Evolutionary conservation across 2,888 invertebrate species (phyloP).

Genomic region (Lissocephala sabroskyi): DNA sequence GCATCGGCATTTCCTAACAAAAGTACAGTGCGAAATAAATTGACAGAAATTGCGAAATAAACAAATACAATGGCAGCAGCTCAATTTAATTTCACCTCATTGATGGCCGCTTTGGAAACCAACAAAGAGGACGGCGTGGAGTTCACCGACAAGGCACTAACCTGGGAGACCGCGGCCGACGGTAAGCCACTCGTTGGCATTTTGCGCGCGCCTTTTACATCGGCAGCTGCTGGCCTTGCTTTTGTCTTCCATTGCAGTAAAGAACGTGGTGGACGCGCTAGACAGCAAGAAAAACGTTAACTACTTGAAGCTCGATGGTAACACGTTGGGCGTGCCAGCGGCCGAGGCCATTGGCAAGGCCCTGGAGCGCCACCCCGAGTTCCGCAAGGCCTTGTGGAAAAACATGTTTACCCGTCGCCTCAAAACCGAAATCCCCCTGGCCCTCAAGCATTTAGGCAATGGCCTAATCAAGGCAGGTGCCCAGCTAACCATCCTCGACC

Average conservation of each 20-base stretch:
- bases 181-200: slow-evolving; percentile 75
- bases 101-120: slow-evolving; percentile 44
- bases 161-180: slow-evolving; percentile 84
- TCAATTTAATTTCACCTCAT: slow-evolving; percentile 48
- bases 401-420: slow-evolving; percentile 97
- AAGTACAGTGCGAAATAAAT: slow-evolving; percentile 1
- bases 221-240: slow-evolving; percentile 37
- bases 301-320: slow-evolving; percentile 89
- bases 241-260: slow-evolving; percentile 74
- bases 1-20: too few relatives aligned
- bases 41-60: too few relatives aligned
- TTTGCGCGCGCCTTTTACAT: slow-evolving; percentile 1
- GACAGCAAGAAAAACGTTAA: slow-evolving; percentile 79
- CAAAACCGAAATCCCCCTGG: slow-evolving; percentile 95
- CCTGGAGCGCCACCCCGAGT: slow-evolving; percentile 83
- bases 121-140: slow-evolving; percentile 78
- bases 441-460: slow-evolving; percentile 83
- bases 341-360: slow-evolving; percentile 88
- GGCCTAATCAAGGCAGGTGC: slow-evolving; percentile 88
- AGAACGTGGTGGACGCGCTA: slow-evolving; percentile 84
- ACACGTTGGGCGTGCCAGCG: slow-evolving; percentile 92
- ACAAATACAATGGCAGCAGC: slow-evolving; percentile 21
- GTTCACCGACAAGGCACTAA: slow-evolving; percentile 85
- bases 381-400: slow-evolving; percentile 90
- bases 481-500: slow-evolving; percentile 86